These are phyloP conservation scores for Lutra lutra DNA, from an alignment of 2,797 vertebrate species.

Conservation along the genomic window DNA sequence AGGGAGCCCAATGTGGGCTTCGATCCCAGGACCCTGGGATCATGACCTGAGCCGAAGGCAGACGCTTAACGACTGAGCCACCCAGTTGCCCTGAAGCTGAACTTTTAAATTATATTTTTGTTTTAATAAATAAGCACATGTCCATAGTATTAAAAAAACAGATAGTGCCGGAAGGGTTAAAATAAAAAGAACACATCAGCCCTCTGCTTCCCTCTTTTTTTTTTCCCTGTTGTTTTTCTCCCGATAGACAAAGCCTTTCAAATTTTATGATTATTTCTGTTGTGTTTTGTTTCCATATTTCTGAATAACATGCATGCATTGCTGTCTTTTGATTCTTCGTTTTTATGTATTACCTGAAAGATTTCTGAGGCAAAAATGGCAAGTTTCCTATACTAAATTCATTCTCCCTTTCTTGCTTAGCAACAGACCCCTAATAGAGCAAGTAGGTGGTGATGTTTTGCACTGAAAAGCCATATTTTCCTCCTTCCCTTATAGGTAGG, in stretches of 20 bases:
- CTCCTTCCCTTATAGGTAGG: not conserved
- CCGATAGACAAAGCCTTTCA: not conserved
- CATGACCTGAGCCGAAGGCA: too few relatives aligned
- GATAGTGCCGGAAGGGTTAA: not conserved
- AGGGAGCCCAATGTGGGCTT: too few relatives aligned
- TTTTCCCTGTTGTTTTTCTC: not conserved
- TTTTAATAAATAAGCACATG: not conserved
- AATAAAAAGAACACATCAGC: not conserved
- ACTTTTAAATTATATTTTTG: not conserved
- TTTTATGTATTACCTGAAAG: not conserved
- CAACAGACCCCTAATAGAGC: not conserved
- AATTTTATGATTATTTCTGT: not conserved
- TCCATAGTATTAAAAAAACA: not conserved
- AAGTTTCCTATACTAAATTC: not conserved
- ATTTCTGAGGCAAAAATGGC: not conserved
- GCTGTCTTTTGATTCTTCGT: not conserved
- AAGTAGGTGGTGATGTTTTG: not conserved
- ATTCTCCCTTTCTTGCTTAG: not conserved
- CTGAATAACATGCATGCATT: not conserved
- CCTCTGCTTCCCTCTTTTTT: not conserved
- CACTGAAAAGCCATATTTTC: not conserved
- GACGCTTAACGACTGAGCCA: too few relatives aligned
- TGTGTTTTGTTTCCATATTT: not conserved
- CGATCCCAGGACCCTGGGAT: too few relatives aligned
- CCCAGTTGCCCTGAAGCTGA: not conserved